Percentiles rank a stretch among this genome's conserved stretches.
Evolutionary conservation across 2,888 invertebrate genomes (phyloP).

Genomic region (Anagyrus pseudococci): DNA sequence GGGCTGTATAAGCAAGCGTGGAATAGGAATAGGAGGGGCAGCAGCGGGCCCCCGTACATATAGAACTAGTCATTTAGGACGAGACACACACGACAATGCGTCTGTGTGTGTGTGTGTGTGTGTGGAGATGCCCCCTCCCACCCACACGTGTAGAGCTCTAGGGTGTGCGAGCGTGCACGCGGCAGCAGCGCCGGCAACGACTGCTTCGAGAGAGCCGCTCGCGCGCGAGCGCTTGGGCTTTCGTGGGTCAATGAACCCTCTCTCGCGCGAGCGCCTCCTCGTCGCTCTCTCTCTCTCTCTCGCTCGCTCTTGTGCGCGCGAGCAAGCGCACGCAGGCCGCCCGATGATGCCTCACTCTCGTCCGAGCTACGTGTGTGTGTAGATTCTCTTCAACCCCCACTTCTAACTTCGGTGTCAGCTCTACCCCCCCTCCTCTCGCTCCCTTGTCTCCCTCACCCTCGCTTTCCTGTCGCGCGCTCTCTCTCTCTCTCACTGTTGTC

Average conservation of each 20-base stretch:
- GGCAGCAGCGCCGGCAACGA: background rate
- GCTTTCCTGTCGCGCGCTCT: too few relatives aligned
- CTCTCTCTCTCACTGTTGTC: background rate
- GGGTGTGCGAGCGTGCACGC: conserved; percentile 5
- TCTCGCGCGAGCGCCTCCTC: conserved; percentile 19
- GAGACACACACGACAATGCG: too few relatives aligned
- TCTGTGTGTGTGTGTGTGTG: too few relatives aligned
- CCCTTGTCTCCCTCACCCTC: background rate
- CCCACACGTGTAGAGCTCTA: background rate
- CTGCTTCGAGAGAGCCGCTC: too few relatives aligned
- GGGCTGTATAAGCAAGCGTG: too few relatives aligned
- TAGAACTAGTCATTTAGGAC: too few relatives aligned
- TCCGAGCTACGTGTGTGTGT: background rate
- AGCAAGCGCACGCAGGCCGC: background rate
- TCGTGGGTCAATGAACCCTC: conserved; percentile 37
- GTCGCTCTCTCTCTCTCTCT: background rate
- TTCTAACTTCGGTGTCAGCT: too few relatives aligned
- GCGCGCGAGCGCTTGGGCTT: conserved; percentile 30
- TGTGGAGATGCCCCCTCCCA: conserved; percentile 9
- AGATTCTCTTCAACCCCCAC: too few relatives aligned
- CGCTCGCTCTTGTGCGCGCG: too few relatives aligned
- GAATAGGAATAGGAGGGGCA: too few relatives aligned
- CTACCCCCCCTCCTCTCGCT: background rate
- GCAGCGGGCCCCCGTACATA: too few relatives aligned
- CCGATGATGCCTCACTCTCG: conserved; percentile 8